phyloP scores from a whole-genome alignment of 2,797 vertebrate species.

The Zalophus californianus region DNA sequence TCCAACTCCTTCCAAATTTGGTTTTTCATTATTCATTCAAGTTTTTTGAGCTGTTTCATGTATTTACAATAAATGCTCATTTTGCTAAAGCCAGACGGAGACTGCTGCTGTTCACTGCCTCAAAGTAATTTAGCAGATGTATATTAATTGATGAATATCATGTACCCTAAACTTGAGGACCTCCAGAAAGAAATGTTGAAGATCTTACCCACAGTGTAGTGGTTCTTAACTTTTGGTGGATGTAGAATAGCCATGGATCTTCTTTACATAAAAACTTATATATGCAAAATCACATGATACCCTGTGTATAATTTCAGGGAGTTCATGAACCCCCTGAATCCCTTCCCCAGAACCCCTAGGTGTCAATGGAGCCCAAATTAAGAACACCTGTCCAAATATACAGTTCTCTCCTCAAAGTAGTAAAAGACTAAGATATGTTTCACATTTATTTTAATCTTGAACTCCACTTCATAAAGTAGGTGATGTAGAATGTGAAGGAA shows the following conservation, averaged over 20 bases:
- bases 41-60: not conserved
- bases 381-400: conserved; percentile 62
- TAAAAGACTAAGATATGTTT: conserved; percentile 11
- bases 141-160: not conserved
- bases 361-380: conserved; percentile 58
- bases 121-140: not conserved
- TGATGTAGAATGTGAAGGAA: not conserved
- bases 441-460: conserved; percentile 44
- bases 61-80: not conserved
- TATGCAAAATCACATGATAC: conserved; percentile 2
- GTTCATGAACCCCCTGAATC: conserved; percentile 34
- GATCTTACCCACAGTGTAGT: not conserved
- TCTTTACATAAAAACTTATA: conserved; percentile 10
- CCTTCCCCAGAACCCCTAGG: not conserved
- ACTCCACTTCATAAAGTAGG: not conserved
- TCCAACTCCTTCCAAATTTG: not conserved
- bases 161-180: not conserved
- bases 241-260: not conserved
- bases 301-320: not conserved
- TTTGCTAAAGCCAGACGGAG: not conserved
- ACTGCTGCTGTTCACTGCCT: not conserved
- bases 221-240: not conserved
- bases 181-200: not conserved
- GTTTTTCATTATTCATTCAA: not conserved
- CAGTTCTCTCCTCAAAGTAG: not conserved